Percentiles rank a stretch among this genome's conserved stretches.
phyloP scores from a whole-genome alignment of 1,140 invertebrate genomes.

The Drosophila pseudoobscura region DNA sequence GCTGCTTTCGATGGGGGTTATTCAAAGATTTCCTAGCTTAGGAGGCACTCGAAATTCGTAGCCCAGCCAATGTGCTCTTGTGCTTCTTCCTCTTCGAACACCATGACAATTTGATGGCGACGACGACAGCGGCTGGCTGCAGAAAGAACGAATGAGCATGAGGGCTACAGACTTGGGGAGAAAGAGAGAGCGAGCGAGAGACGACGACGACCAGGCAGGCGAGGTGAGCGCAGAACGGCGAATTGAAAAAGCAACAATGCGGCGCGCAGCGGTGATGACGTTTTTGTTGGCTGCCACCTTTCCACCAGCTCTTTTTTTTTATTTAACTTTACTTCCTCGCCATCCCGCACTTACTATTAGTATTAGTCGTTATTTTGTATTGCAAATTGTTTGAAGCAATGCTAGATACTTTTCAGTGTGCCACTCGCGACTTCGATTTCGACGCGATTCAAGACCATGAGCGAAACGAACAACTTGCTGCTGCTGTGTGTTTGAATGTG shows the following conservation, averaged over 20 bases:
- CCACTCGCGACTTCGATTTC: constrained; percentile 23
- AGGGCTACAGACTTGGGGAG: constrained; percentile 40
- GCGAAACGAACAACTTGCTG: constrained; percentile 53
- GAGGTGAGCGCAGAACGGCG: constrained; percentile 23
- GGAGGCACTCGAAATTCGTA: constrained; percentile 37
- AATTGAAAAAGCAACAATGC: constrained; percentile 62
- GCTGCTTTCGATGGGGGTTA: constrained; percentile 28
- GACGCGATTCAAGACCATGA: constrained; percentile 18
- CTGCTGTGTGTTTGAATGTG: constrained; percentile 29
- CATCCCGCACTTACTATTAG: constrained; percentile 1
- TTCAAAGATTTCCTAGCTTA: constrained; percentile 30
- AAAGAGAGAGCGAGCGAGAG: constrained; percentile 55
- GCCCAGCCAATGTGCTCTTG: constrained; percentile 66
- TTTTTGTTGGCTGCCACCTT: constrained; percentile 20
- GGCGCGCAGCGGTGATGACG: constrained; percentile 59
- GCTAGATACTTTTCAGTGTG: constrained; percentile 6
- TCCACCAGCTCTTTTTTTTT: constrained; percentile 12
- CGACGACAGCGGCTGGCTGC: too few species aligned
- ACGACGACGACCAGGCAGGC: constrained; percentile 32
- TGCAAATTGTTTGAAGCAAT: background rate
- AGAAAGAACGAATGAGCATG: too few species aligned
- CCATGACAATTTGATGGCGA: constrained; percentile 66
- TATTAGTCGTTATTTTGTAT: background rate
- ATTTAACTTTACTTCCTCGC: background rate
- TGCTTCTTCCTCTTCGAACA: constrained; percentile 61